Evolutionary conservation across 2,113 vertebrate genomes (phyloP).

Genomic region (Hippoglossus stenolepis): DNA sequence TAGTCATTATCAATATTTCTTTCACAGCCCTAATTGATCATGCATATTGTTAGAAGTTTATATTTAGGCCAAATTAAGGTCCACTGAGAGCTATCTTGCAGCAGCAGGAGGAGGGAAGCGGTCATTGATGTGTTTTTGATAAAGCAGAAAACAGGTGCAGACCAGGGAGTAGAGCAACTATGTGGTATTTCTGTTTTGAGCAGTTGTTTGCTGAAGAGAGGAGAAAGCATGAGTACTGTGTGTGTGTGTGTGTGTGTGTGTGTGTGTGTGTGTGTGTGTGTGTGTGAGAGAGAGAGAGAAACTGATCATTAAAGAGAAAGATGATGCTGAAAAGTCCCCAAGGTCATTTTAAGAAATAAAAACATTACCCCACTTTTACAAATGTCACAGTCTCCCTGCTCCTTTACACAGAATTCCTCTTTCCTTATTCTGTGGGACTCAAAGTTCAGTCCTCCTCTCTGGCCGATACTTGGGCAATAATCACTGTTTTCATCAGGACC

Average conservation of each 20-base stretch:
- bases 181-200: slow-evolving; percentile 18
- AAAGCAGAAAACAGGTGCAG: slow-evolving; percentile 7
- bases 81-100: too few species aligned
- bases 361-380: neutral
- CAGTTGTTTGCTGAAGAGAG: slow-evolving; percentile 20
- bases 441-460: slow-evolving; percentile 75
- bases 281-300: slow-evolving; percentile 5
- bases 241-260: too few species aligned
- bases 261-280: too few species aligned
- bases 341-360: slow-evolving; percentile 23
- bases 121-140: slow-evolving; percentile 5
- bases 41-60: neutral
- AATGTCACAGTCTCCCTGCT: neutral
- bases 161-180: neutral
- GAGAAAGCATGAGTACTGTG: neutral
- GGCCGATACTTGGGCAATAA: slow-evolving; percentile 37
- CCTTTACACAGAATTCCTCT: slow-evolving; percentile 5
- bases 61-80: too few species aligned
- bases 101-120: neutral
- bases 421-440: slow-evolving; percentile 15
- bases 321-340: slow-evolving; percentile 14
- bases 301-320: slow-evolving; percentile 49
- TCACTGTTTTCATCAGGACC: slow-evolving; percentile 66
- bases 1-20: too few species aligned
- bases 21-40: too few species aligned